Evolutionary conservation across 2,113 vertebrate species (phyloP).

Genomic region (Eudyptes chrysolophus): DNA sequence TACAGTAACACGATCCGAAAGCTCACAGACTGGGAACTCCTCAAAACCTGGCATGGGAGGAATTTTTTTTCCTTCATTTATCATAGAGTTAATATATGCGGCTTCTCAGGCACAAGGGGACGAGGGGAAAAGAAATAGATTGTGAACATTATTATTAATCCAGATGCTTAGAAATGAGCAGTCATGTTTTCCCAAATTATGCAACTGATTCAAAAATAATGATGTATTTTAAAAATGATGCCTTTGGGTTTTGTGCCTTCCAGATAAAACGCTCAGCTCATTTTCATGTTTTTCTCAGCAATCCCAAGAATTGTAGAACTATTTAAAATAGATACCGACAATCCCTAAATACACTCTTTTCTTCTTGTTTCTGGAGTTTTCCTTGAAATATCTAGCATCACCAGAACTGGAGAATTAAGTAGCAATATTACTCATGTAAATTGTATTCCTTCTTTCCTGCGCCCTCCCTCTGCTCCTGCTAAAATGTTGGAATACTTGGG

Average conservation of each 20-base stretch:
- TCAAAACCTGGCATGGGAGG: background rate
- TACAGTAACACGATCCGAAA: slow-evolving; percentile 44
- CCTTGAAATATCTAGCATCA: background rate
- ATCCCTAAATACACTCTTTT: background rate
- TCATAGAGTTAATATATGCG: background rate
- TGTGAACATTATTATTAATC: background rate
- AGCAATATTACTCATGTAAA: background rate
- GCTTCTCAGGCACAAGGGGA: background rate
- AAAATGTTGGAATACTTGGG: background rate
- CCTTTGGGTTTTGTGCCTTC: background rate
- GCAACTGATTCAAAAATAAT: background rate
- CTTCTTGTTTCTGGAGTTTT: background rate
- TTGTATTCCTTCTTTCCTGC: background rate
- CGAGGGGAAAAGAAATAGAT: background rate
- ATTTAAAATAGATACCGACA: background rate
- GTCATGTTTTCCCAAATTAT: background rate
- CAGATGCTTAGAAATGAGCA: slow-evolving; percentile 1
- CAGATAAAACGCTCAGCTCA: background rate
- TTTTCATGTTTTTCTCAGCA: background rate
- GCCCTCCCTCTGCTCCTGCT: background rate
- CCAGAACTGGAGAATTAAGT: background rate
- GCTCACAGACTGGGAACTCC: slow-evolving; percentile 48
- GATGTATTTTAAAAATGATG: background rate
- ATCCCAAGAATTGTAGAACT: background rate
- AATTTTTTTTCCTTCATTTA: background rate